Base-by-base conservation (phyloP, 2,888 invertebrate genomes). In the Cataglyphis livida region DNA sequence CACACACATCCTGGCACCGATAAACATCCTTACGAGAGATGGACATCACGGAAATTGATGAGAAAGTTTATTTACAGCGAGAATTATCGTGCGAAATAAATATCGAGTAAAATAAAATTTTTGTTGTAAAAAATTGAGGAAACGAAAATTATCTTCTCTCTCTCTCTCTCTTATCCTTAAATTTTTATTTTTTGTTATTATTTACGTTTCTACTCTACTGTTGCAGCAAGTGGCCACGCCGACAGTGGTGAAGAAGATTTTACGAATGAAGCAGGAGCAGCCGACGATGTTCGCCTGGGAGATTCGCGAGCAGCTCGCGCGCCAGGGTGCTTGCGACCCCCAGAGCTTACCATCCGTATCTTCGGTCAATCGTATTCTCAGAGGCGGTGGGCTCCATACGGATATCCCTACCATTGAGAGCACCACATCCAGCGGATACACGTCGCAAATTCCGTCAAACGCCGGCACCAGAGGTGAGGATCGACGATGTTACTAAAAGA, bases 261-360 rank as follows among this genome's bases (percentile, higher is more conserved):
- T 99, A 48, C 97, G 98, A 6, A 96, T 98, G 91, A 99, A 99
- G 94, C 98, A 98, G 93, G 98, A 99, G 94, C 98, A 99, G 95
- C 99, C 99, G 0, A 98, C 98, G 6, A 98, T 99, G 97, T 99
- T 99, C 94, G 99, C 99, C 12, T 99, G 99, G 98, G 99, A 99
- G 95, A 99, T 99, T 88, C 96, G 99, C 0, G 98, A 99, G 95
- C 97, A 98, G 91, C 95, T 99, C 87, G 96, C 99, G 78, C 96
- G 98, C 65, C 98, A 98, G 92, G 96, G 98, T 82, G 97, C 98
- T 89, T 99, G 98, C 93, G 98, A 98, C 94, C 97, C 98, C 0
- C 97, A 97, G 94, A 97, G 97, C 85, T 98, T 98, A 90, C 99
- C 99, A 0, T 98, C 98, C 10, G 98, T 99, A 90, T 98, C 98